These are phyloP conservation scores for Entelurus aequoreus DNA, from an alignment of 2,113 vertebrate genomes.

Conservation along the genomic window DNA sequence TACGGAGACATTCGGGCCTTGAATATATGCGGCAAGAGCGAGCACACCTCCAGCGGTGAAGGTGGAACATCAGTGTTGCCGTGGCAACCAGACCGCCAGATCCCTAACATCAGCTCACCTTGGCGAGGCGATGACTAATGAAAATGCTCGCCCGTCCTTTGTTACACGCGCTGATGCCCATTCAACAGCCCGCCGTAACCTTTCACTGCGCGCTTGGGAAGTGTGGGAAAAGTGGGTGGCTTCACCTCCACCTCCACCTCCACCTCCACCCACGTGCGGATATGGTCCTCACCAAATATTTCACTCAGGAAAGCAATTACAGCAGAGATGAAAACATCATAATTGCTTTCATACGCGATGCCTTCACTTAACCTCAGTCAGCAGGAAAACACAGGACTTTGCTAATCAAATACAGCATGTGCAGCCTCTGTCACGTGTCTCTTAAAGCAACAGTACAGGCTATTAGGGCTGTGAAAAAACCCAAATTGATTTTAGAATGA, in stretches of 20 bases:
- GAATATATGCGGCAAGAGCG: too few species aligned
- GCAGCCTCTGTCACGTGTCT: too few species aligned
- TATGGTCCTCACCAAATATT: too few species aligned
- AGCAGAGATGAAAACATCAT: too few species aligned
- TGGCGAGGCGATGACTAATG: conserved; percentile 39
- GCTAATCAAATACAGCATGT: too few species aligned
- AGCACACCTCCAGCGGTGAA: background rate
- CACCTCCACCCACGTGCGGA: conserved; percentile 11
- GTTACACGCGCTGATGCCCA: conserved; percentile 29
- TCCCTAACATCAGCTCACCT: conserved; percentile 27
- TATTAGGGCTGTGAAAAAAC: too few species aligned
- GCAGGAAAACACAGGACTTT: background rate
- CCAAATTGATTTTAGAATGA: too few species aligned
- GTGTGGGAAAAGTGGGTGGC: conserved; percentile 3
- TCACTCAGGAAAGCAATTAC: too few species aligned
- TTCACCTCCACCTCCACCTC: background rate
- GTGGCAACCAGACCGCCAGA: conserved; percentile 35
- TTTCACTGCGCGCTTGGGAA: conserved; percentile 4
- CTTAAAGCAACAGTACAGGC: too few species aligned
- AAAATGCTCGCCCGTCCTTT: conserved; percentile 23
- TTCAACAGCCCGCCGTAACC: conserved; percentile 26
- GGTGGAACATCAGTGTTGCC: conserved; percentile 23
- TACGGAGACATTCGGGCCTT: too few species aligned
- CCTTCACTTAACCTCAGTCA: background rate
- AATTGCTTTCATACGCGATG: background rate